Conservation (phyloP, 2,888 invertebrate species). For the Koerneria pararmatus region DNA sequence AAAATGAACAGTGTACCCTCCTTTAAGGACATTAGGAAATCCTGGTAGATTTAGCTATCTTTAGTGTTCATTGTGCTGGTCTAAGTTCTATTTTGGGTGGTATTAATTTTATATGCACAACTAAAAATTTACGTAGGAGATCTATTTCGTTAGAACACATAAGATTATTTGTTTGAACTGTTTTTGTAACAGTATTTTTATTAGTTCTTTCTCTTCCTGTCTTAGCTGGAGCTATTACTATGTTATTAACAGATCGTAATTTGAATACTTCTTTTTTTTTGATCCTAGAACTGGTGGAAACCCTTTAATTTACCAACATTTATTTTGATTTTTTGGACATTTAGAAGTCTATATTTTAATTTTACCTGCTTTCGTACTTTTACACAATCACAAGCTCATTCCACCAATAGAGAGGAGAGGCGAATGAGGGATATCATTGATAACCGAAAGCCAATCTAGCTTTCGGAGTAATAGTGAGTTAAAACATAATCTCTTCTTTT, state of each 20-base stretch:
- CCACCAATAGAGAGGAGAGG: conserved; percentile 66
- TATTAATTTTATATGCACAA: conserved; percentile 76
- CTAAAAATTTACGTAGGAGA: conserved; percentile 71
- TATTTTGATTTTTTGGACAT: conserved; percentile 84
- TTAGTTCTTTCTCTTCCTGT: conserved; percentile 73
- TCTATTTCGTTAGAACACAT: conserved; percentile 69
- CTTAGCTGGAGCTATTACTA: conserved; percentile 76
- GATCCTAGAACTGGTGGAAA: conserved; percentile 77
- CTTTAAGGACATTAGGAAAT: conserved; percentile 70
- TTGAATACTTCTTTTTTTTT: conserved; percentile 78
- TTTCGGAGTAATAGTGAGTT: no score
- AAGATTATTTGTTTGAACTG: conserved; percentile 74
- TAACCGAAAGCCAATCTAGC: no score
- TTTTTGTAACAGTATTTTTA: conserved; percentile 70
- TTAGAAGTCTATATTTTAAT: conserved; percentile 83
- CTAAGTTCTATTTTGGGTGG: conserved; percentile 69
- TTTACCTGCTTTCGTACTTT: conserved; percentile 78
- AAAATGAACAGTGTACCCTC: conserved; percentile 77
- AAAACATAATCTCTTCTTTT: no score
- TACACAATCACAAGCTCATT: conserved; percentile 74
- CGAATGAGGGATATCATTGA: no score
- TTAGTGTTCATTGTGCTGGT: conserved; percentile 74
- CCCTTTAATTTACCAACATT: conserved; percentile 76
- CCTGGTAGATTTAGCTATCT: conserved; percentile 73
- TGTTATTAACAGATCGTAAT: conserved; percentile 76